Conservation (phyloP, 2,113 vertebrate species). For the Ictidomys tridecemlineatus region DNA sequence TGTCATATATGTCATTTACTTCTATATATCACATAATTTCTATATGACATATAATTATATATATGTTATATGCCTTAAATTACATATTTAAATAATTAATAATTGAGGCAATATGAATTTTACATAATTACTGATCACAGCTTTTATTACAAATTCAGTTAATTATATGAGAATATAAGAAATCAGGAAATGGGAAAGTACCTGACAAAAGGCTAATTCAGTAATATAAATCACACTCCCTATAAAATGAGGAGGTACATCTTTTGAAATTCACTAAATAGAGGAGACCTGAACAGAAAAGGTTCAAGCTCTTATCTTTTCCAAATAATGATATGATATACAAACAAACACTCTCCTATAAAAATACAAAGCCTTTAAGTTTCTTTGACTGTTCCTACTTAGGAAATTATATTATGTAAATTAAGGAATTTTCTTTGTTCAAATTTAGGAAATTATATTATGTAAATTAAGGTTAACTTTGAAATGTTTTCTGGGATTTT, state of each 20-base stretch:
- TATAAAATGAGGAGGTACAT: background rate
- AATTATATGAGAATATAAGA: background rate
- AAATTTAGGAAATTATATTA: constrained; percentile 11
- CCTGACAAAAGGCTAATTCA: background rate
- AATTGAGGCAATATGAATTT: background rate
- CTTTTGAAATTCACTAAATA: background rate
- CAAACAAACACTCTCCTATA: background rate
- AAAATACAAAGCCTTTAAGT: background rate
- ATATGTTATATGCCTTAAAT: too few species aligned
- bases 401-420: constrained; percentile 20
- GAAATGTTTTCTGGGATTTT: background rate
- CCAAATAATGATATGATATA: background rate
- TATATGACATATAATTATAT: too few species aligned
- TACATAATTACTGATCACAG: constrained; percentile 11
- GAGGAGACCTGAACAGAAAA: background rate
- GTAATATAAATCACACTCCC: background rate
- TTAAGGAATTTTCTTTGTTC: background rate
- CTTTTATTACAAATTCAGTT: background rate
- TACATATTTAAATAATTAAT: background rate
- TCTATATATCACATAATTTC: too few species aligned
- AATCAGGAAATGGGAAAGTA: background rate
- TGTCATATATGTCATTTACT: too few species aligned
- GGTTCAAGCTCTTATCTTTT: background rate
- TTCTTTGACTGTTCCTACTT: background rate
- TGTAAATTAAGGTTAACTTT: background rate